A percentile compares a stretch with the other conserved stretches of the same genome.
These are phyloP conservation scores for Takifugu rubripes DNA, from an alignment of 2,797 vertebrate genomes.

Conservation along the genomic window DNA sequence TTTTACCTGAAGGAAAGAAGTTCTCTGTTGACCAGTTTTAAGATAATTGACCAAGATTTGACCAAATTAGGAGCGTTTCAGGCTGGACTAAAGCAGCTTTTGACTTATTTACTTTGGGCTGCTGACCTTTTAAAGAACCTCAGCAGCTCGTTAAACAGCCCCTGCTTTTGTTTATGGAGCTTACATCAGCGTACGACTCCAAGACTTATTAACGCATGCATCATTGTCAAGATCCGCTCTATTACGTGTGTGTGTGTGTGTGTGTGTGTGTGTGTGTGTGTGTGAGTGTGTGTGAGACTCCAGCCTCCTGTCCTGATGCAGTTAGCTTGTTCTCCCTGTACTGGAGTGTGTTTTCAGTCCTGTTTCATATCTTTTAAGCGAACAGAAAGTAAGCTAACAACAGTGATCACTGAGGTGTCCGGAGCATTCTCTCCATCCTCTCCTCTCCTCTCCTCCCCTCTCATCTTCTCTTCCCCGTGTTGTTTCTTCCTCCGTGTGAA, in stretches of 20 bases:
- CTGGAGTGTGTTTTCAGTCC: too few relatives aligned
- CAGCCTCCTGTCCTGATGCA: too few relatives aligned
- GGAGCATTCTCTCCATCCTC: neutral
- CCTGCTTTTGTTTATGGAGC: slow-evolving; percentile 46
- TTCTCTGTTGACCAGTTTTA: slow-evolving; percentile 3
- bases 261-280: slow-evolving; percentile 11
- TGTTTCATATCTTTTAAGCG: too few relatives aligned
- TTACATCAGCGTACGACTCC: slow-evolving; percentile 29
- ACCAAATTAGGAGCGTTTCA: slow-evolving; percentile 49
- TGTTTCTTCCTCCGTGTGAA: slow-evolving; percentile 43
- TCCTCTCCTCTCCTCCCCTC: neutral
- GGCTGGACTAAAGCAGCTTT: slow-evolving; percentile 23
- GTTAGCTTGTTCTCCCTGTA: too few relatives aligned
- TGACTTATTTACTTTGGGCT: slow-evolving; percentile 43
- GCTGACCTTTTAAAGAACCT: slow-evolving; percentile 23
- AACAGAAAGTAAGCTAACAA: too few relatives aligned
- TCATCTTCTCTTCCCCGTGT: slow-evolving; percentile 26
- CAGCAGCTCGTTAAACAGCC: slow-evolving; percentile 50
- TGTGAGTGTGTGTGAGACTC: neutral
- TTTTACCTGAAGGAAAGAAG: too few relatives aligned
- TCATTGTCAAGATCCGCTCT: slow-evolving; percentile 27
- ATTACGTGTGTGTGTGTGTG: slow-evolving; percentile 6
- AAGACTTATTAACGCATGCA: slow-evolving; percentile 44
- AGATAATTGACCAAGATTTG: slow-evolving; percentile 13
- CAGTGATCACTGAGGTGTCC: too few relatives aligned